phyloP scores from a whole-genome alignment of 1,140 invertebrate species.

The Drosophila kanapiae region DNA sequence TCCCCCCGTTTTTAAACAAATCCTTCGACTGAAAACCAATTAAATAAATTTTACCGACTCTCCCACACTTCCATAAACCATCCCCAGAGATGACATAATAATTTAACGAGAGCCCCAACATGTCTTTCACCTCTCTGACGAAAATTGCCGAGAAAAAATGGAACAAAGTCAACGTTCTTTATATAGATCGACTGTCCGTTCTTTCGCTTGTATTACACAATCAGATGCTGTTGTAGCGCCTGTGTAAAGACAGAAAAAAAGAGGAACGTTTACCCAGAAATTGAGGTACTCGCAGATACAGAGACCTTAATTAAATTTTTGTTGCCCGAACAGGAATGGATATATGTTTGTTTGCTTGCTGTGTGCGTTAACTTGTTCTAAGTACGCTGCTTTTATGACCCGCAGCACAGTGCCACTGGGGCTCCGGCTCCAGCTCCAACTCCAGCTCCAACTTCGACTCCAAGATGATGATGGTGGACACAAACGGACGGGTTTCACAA shows the following conservation, averaged over 20 bases:
- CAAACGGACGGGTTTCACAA: constrained; percentile 70
- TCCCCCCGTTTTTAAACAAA: not conserved
- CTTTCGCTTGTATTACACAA: constrained; percentile 53
- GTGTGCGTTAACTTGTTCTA: constrained; percentile 75
- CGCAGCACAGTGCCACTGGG: constrained; percentile 42
- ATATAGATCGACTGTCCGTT: constrained; percentile 28
- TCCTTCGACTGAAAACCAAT: not conserved
- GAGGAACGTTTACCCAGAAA: constrained; percentile 62
- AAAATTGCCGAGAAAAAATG: constrained; percentile 13
- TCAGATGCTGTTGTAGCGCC: constrained; percentile 47
- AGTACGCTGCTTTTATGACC: constrained; percentile 75
- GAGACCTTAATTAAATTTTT: constrained; percentile 73
- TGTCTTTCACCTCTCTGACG: constrained; percentile 30
- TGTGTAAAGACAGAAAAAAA: constrained; percentile 12
- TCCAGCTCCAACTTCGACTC: constrained; percentile 1
- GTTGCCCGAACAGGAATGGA: constrained; percentile 61
- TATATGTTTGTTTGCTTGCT: constrained; percentile 8
- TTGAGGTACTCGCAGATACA: constrained; percentile 17
- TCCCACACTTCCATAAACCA: not conserved
- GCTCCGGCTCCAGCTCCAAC: not conserved
- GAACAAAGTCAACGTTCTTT: constrained; percentile 62
- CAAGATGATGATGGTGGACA: constrained; percentile 35
- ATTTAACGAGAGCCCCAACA: constrained; percentile 3
- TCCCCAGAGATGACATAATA: constrained; percentile 11
- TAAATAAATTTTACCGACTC: not conserved